Conservation (phyloP, 1,140 invertebrate species). For the Coboldia fuscipes region DNA sequence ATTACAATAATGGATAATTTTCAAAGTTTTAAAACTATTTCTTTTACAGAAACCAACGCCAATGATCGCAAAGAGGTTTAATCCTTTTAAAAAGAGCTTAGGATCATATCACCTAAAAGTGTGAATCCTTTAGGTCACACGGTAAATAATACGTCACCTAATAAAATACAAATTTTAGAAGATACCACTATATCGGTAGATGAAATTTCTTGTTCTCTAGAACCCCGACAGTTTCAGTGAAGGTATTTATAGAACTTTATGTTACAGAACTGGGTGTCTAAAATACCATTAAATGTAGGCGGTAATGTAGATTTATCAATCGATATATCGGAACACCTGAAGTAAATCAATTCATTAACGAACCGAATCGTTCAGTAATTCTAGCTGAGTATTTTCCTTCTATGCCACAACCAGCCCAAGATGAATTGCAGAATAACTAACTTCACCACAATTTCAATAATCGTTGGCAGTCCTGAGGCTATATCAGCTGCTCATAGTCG, state of each 20-base stretch:
- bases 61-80: not conserved
- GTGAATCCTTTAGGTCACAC: conserved; percentile 2
- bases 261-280: conserved; percentile 5
- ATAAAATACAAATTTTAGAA: no score
- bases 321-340: no score
- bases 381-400: no score
- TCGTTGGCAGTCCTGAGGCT: no score
- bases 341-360: no score
- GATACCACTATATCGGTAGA: conserved; percentile 3
- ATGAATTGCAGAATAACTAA: no score
- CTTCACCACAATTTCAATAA: no score
- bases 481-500: no score
- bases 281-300: conserved; percentile 8
- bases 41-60: conserved; percentile 2
- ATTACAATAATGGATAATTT: not conserved
- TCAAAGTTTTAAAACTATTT: not conserved
- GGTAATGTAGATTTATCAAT: no score
- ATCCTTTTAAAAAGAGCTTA: conserved; percentile 4
- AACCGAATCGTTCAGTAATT: no score
- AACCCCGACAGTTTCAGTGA: not conserved
- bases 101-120: not conserved
- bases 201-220: conserved; percentile 1
- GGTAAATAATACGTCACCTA: no score
- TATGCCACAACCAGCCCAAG: no score
- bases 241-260: conserved; percentile 6